Evolutionary conservation across 2,797 vertebrate species (phyloP).

Genomic region (Simalia tracyae): DNA sequence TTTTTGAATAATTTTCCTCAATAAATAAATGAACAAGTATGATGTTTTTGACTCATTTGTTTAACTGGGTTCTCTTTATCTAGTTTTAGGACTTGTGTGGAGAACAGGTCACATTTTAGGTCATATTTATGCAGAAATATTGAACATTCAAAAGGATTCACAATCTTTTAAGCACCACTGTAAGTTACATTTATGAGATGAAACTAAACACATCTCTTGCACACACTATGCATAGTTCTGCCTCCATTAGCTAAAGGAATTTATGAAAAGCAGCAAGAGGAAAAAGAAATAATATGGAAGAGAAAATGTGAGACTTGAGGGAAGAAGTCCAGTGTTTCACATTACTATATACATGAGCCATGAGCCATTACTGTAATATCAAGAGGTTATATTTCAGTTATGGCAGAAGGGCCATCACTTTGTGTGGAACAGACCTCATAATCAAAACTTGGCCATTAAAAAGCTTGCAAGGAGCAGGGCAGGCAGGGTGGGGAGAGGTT

Average conservation of each 20-base stretch:
- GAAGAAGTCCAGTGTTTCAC: background rate
- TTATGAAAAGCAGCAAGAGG: background rate
- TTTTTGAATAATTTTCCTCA: background rate
- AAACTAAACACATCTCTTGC: slow-evolving; percentile 32
- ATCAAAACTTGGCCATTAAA: background rate
- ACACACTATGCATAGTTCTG: background rate
- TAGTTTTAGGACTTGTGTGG: background rate
- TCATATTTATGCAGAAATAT: background rate
- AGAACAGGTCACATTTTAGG: background rate
- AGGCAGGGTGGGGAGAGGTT: background rate
- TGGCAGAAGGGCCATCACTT: background rate
- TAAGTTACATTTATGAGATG: slow-evolving; percentile 42
- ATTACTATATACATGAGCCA: background rate
- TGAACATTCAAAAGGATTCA: background rate
- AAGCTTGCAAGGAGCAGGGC: background rate
- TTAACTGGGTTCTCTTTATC: background rate
- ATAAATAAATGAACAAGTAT: background rate
- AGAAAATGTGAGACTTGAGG: background rate
- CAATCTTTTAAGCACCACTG: background rate
- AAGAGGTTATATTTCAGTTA: background rate
- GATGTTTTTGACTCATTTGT: background rate
- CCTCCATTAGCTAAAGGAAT: background rate
- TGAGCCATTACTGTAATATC: background rate
- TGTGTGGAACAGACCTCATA: background rate
- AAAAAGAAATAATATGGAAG: background rate